These are phyloP conservation scores for Mystacides longicornis DNA, from an alignment of 2,888 invertebrate species.

Conservation along the genomic window DNA sequence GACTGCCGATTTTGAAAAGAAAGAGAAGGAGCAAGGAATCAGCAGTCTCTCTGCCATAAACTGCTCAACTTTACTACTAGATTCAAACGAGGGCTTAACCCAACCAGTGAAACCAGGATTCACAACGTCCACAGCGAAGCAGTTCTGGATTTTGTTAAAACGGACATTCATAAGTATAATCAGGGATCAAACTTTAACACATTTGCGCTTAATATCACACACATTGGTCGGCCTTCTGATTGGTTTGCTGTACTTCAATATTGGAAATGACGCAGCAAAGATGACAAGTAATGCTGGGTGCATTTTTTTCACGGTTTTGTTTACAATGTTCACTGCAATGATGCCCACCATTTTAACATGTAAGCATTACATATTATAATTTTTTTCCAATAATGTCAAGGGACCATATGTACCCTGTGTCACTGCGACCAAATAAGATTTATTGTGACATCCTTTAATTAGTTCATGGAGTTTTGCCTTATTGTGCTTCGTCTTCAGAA, in stretches of 20 bases:
- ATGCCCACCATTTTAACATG: conserved; percentile 98
- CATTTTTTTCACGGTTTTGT: conserved; percentile 92
- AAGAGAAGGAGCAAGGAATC: conserved; percentile 8
- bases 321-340: conserved; percentile 96
- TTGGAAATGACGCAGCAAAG: conserved; percentile 88
- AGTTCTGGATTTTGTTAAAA: conserved; percentile 83
- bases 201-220: conserved; percentile 79
- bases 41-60: conserved; percentile 50
- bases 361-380: too few relatives aligned
- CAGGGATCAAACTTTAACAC: conserved; percentile 82
- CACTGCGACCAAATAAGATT: too few relatives aligned
- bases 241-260: conserved; percentile 88
- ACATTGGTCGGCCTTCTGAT: conserved; percentile 85
- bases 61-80: conserved; percentile 63
- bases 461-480: too few relatives aligned
- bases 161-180: conserved; percentile 75
- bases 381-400: too few relatives aligned
- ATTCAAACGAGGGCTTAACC: conserved; percentile 65
- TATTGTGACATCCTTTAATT: too few relatives aligned
- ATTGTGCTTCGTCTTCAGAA: too few relatives aligned
- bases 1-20: conserved; percentile 30
- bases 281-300: conserved; percentile 93
- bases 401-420: too few relatives aligned
- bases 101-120: conserved; percentile 63
- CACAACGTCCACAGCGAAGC: conserved; percentile 74